A percentile compares a stretch with the other conserved stretches of the same genome.
Conservation (phyloP, 2,888 invertebrate species). For the Phyllotreta striolata region DNA sequence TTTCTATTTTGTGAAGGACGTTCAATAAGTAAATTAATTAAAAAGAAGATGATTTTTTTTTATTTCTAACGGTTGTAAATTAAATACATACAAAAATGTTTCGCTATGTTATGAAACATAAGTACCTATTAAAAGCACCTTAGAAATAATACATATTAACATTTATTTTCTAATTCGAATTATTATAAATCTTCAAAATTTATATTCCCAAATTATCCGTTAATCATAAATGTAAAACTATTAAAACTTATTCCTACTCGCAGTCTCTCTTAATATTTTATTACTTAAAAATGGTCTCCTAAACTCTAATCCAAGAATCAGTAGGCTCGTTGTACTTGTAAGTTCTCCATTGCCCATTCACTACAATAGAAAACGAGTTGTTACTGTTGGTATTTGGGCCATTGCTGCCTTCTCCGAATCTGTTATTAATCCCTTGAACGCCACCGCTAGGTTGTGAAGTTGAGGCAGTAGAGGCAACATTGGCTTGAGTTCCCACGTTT, state of each 20-base stretch:
- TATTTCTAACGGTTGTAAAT: no score
- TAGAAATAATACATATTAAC: no score
- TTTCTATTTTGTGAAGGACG: no score
- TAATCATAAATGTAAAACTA: not conserved
- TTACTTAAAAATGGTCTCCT: not conserved
- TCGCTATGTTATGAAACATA: no score
- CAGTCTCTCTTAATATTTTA: not conserved
- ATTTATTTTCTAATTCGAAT: no score
- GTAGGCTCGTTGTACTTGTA: constrained; percentile 18
- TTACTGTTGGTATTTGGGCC: not conserved
- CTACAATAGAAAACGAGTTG: constrained; percentile 15
- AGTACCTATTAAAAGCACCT: no score
- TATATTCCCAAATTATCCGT: no score
- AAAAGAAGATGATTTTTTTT: no score
- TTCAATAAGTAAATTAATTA: no score
- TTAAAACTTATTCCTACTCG: not conserved
- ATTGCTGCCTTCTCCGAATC: constrained; percentile 5
- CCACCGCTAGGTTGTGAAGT: not conserved
- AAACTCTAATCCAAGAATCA: constrained; percentile 22
- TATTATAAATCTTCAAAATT: no score
- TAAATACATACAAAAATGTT: no score
- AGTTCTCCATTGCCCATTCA: constrained; percentile 15
- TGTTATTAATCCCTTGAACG: not conserved
- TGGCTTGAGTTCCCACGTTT: not conserved
- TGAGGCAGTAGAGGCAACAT: not conserved